These are phyloP conservation scores for Rhimphoctona megacephalus DNA, from an alignment of 2,888 invertebrate species.

Conservation along the genomic window DNA sequence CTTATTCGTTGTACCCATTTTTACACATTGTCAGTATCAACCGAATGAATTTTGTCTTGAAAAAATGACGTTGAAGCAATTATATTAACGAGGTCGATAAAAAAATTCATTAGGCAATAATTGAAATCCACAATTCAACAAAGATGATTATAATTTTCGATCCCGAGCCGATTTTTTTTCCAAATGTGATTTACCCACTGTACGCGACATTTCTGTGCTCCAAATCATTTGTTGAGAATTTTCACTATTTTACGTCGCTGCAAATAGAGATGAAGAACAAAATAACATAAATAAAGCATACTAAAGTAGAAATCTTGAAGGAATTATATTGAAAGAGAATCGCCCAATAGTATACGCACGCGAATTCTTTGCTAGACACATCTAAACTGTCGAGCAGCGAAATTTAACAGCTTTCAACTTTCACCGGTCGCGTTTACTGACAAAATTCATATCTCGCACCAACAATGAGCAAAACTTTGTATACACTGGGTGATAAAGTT, in stretches of 20 bases:
- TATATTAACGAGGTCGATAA: neutral
- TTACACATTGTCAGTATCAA: too few species aligned
- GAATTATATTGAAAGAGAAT: neutral
- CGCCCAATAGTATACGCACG: slow-evolving; percentile 30
- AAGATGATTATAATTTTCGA: neutral
- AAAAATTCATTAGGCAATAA: neutral
- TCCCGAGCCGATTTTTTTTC: neutral
- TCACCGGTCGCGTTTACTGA: slow-evolving; percentile 25
- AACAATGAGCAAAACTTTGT: slow-evolving; percentile 34
- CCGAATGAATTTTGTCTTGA: neutral
- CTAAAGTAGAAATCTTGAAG: slow-evolving; percentile 1
- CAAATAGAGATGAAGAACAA: neutral
- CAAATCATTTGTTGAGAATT: neutral
- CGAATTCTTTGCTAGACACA: slow-evolving; percentile 2
- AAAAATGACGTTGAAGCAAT: neutral
- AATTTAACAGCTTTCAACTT: slow-evolving; percentile 10
- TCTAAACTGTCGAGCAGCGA: neutral
- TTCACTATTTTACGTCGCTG: neutral
- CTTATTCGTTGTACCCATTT: too few species aligned
- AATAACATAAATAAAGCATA: slow-evolving; percentile 34
- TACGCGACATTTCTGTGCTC: neutral
- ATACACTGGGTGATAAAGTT: slow-evolving; percentile 24
- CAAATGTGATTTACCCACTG: neutral
- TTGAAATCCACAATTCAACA: neutral
- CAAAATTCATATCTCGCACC: slow-evolving; percentile 46